phyloP scores from a whole-genome alignment of 2,888 invertebrate species.

The Corythucha ciliata region DNA sequence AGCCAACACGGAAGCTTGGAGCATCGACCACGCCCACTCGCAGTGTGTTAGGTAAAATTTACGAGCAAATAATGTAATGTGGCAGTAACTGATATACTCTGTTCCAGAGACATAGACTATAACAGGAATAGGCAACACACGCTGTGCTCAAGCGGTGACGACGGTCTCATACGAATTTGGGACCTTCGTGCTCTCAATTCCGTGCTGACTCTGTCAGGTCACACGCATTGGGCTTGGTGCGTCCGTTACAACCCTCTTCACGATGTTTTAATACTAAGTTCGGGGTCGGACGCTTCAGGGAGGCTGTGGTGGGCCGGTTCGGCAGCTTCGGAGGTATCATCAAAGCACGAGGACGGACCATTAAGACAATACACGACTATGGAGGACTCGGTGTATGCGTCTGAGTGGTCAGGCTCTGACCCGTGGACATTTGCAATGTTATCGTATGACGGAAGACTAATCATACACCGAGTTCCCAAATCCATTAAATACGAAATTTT shows the following conservation, averaged over 20 bases:
- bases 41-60: constrained; percentile 57
- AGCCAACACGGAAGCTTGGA: constrained; percentile 65
- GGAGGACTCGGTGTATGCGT: constrained; percentile 95
- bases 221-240: constrained; percentile 64
- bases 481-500: constrained; percentile 90
- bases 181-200: constrained; percentile 74
- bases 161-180: constrained; percentile 92
- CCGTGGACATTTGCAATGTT: constrained; percentile 99
- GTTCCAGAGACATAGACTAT: constrained; percentile 73
- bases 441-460: constrained; percentile 91
- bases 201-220: constrained; percentile 69
- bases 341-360: constrained; percentile 72
- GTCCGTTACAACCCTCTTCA: constrained; percentile 81
- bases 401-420: constrained; percentile 94
- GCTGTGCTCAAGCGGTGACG: constrained; percentile 89
- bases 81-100: neutral
- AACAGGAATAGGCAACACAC: constrained; percentile 97
- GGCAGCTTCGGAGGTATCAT: constrained; percentile 66
- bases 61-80: neutral
- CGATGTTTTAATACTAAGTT: constrained; percentile 87
- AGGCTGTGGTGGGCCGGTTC: constrained; percentile 71
- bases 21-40: constrained; percentile 76
- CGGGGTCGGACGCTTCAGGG: constrained; percentile 74
- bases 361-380: constrained; percentile 91
- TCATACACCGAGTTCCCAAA: constrained; percentile 87